These are phyloP conservation scores for Pterocles gutturalis DNA, from an alignment of 2,113 vertebrate genomes.

Conservation along the genomic window DNA sequence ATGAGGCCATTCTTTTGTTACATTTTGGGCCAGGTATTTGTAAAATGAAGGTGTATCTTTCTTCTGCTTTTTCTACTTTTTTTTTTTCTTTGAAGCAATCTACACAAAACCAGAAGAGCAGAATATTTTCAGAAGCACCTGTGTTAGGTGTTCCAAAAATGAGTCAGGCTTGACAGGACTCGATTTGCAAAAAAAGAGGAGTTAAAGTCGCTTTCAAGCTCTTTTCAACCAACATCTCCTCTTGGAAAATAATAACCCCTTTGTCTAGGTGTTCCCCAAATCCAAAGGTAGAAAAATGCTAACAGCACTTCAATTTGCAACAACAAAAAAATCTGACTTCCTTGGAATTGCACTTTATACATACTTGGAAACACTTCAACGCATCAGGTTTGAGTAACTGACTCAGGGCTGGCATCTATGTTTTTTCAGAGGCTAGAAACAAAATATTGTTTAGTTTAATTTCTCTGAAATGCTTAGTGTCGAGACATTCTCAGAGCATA, in stretches of 20 bases:
- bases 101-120: background rate
- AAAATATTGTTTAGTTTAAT: background rate
- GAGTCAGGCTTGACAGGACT: background rate
- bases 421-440: background rate
- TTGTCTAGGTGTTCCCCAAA: background rate
- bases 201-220: background rate
- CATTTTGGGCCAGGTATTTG: conserved; percentile 27
- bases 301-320: background rate
- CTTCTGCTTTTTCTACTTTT: background rate
- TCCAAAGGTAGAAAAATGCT: background rate
- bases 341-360: background rate
- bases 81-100: background rate
- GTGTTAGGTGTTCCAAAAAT: background rate
- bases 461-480: background rate
- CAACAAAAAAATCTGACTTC: background rate
- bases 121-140: conserved; percentile 31
- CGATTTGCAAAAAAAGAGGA: background rate
- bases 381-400: background rate
- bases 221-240: background rate
- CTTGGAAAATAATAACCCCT: background rate
- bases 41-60: conserved; percentile 24
- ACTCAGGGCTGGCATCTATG: background rate
- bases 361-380: background rate
- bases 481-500: background rate
- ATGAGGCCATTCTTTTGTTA: conserved; percentile 18